These are phyloP conservation scores for Eulemur coronatus DNA, from an alignment of 2,797 vertebrate species.

Conservation along the genomic window DNA sequence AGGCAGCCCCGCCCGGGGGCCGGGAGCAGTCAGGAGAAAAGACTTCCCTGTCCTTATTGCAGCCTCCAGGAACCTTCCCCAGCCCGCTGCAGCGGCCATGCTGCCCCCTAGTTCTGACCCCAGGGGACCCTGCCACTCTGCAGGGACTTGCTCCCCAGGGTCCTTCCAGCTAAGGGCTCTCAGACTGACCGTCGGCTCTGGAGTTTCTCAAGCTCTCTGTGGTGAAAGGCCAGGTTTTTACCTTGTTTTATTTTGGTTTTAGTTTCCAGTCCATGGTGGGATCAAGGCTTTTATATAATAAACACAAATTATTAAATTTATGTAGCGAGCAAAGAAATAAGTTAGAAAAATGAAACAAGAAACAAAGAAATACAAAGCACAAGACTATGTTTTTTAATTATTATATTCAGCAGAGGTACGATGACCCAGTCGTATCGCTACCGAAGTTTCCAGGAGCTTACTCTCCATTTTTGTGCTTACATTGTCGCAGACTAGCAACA, in stretches of 20 bases:
- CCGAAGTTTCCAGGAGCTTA: background rate
- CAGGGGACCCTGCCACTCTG: background rate
- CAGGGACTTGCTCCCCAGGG: background rate
- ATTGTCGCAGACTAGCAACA: background rate
- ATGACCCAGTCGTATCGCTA: background rate
- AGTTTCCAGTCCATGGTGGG: background rate
- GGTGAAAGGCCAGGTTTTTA: background rate
- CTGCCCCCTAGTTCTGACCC: background rate
- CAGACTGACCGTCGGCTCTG: background rate
- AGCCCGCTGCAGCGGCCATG: rapidly evolving
- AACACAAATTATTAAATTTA: background rate
- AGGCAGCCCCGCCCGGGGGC: background rate
- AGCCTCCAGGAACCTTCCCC: background rate
- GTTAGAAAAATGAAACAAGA: background rate
- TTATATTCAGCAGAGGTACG: background rate
- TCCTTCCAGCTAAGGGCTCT: background rate
- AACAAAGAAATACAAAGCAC: background rate
- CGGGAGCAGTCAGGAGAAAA: background rate
- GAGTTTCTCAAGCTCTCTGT: background rate
- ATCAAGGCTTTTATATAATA: background rate
- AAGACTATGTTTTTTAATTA: background rate
- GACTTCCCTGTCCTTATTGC: background rate
- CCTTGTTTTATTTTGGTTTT: background rate
- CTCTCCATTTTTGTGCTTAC: background rate
- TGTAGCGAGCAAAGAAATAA: background rate